A percentile compares a stretch with the other conserved stretches of the same genome.
These are phyloP conservation scores for Paraescarpia echinospica DNA, from an alignment of 1,140 invertebrate genomes.

Conservation along the genomic window DNA sequence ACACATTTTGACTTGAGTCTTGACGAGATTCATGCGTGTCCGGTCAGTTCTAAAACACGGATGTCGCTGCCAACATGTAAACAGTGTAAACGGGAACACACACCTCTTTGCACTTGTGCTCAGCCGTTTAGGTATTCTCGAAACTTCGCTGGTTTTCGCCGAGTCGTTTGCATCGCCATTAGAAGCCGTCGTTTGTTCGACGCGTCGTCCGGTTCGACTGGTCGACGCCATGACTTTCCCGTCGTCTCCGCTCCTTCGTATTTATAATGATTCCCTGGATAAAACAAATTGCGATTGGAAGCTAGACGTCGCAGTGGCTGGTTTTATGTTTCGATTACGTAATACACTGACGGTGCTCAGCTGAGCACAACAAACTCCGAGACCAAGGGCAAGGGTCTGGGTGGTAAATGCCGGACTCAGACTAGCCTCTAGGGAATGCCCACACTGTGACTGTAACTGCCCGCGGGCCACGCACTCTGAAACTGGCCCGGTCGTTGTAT, in stretches of 20 bases:
- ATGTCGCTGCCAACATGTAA: not conserved
- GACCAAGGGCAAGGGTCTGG: not conserved
- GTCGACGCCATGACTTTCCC: not conserved
- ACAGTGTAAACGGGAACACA: not conserved
- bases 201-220: not conserved
- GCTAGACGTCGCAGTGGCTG: not conserved
- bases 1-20: too few relatives aligned
- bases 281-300: not conserved
- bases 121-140: conserved; percentile 71
- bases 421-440: too few relatives aligned
- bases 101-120: conserved; percentile 87
- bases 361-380: not conserved
- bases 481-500: not conserved
- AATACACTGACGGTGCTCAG: not conserved
- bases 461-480: not conserved
- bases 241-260: not conserved
- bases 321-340: not conserved
- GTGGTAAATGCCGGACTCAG: not conserved
- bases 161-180: not conserved
- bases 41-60: not conserved
- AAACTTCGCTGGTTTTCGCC: not conserved
- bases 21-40: too few relatives aligned
- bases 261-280: not conserved
- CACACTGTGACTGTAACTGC: not conserved
- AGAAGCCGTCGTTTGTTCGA: not conserved